Conservation (phyloP, 1,140 invertebrate genomes). For the Ips typographus region DNA sequence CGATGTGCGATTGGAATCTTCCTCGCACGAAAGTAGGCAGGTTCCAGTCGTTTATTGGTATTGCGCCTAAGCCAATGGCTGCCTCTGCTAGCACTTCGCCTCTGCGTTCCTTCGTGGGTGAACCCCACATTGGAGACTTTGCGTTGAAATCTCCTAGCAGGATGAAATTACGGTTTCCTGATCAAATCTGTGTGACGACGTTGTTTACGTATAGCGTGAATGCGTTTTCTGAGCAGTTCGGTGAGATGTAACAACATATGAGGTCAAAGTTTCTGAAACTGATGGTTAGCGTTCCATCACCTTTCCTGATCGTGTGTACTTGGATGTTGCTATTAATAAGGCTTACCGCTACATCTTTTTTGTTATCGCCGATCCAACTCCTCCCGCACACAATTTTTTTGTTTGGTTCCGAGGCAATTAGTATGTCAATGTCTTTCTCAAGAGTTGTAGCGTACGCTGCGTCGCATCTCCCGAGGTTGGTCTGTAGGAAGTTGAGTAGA, state of each 20-base stretch:
- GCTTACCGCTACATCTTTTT: neutral
- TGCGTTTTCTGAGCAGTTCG: neutral
- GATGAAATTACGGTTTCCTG: neutral
- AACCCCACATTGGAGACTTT: neutral
- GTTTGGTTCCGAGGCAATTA: neutral
- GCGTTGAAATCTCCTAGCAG: neutral
- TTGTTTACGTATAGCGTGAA: neutral
- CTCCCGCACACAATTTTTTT: neutral
- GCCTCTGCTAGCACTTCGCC: neutral
- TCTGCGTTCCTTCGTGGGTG: neutral
- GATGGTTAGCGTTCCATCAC: neutral
- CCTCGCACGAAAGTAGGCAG: too few species aligned
- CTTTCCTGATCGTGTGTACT: neutral
- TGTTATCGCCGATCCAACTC: neutral
- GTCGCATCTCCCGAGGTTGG: neutral
- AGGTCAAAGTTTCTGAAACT: too few species aligned
- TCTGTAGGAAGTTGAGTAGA: neutral
- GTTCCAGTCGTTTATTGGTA: too few species aligned
- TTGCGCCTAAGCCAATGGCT: too few species aligned
- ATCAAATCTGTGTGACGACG: too few species aligned
- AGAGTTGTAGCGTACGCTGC: neutral
- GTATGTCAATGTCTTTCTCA: neutral
- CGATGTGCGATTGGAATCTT: too few species aligned
- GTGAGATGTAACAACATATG: neutral
- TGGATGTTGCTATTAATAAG: neutral